These are phyloP conservation scores for Typhlomys cinereus DNA, from an alignment of 2,113 vertebrate species.

Conservation along the genomic window DNA sequence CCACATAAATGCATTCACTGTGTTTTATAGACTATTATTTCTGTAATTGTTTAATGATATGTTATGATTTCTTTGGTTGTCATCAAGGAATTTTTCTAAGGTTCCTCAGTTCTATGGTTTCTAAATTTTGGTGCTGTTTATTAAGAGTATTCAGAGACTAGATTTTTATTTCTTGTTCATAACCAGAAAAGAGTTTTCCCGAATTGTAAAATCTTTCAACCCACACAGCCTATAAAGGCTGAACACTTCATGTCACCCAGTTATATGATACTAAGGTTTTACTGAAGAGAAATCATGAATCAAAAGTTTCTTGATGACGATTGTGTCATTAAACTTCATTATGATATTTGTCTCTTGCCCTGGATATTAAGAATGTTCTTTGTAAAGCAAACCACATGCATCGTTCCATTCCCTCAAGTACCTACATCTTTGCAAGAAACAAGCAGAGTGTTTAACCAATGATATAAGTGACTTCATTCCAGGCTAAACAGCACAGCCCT, in stretches of 20 bases:
- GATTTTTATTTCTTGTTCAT: background rate
- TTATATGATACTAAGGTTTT: background rate
- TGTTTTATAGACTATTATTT: background rate
- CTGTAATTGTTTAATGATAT: background rate
- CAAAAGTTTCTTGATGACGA: slow-evolving; percentile 9
- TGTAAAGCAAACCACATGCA: slow-evolving; percentile 1
- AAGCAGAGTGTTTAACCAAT: slow-evolving; percentile 64
- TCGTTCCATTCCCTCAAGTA: slow-evolving; percentile 46
- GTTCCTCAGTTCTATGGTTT: background rate
- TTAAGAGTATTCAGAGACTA: background rate
- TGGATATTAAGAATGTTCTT: background rate
- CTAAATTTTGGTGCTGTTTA: slow-evolving; percentile 43
- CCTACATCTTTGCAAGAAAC: slow-evolving; percentile 62
- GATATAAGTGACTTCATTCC: slow-evolving; percentile 79
- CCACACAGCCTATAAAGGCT: background rate
- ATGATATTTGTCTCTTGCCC: background rate
- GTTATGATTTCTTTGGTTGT: background rate
- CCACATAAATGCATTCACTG: background rate
- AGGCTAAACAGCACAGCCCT: slow-evolving; percentile 71
- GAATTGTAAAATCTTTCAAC: background rate
- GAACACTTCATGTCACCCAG: background rate
- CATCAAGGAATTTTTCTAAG: background rate
- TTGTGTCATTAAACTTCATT: background rate
- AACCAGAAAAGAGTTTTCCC: background rate
- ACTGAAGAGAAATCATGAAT: slow-evolving; percentile 27